A percentile compares a stretch with the other conserved stretches of the same genome.
Evolutionary conservation across 2,888 invertebrate genomes (phyloP).

Genomic region (Phyllotreta cruciferae): DNA sequence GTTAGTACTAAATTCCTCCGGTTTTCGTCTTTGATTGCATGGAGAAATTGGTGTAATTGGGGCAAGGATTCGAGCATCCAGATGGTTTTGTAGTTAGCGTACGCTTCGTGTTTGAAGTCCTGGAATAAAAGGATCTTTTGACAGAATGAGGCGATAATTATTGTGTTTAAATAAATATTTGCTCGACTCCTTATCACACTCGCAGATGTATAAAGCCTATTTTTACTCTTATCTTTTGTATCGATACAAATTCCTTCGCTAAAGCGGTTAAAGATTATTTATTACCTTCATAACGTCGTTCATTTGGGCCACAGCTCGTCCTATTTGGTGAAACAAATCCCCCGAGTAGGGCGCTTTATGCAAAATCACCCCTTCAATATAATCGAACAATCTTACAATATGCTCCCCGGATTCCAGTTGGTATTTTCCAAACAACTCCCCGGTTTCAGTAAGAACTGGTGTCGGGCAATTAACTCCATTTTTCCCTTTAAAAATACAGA

Average conservation of each 20-base stretch:
- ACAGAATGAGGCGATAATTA: background rate
- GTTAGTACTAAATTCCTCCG: constrained; percentile 67
- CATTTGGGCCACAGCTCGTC: constrained; percentile 74
- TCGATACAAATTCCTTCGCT: background rate
- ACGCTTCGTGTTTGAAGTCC: constrained; percentile 77
- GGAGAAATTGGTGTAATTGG: constrained; percentile 72
- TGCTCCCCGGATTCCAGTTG: constrained; percentile 64
- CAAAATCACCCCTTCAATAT: constrained; percentile 75
- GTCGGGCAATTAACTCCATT: constrained; percentile 72
- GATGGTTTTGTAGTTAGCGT: constrained; percentile 69
- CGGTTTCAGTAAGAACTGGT: constrained; percentile 73
- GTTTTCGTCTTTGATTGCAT: constrained; percentile 70
- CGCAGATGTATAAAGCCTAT: background rate
- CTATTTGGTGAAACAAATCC: constrained; percentile 73
- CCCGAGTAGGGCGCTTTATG: constrained; percentile 67
- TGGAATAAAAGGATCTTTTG: constrained; percentile 53
- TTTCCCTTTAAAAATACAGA: constrained; percentile 59
- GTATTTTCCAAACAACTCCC: constrained; percentile 68
- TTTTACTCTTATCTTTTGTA: background rate
- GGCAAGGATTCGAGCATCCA: constrained; percentile 81
- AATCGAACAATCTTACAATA: constrained; percentile 78
- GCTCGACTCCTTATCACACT: no score
- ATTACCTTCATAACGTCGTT: constrained; percentile 72
- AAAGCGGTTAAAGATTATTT: background rate
- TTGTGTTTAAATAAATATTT: no score